phyloP scores from a whole-genome alignment of 2,888 invertebrate species.

The Lithodes maja region DNA sequence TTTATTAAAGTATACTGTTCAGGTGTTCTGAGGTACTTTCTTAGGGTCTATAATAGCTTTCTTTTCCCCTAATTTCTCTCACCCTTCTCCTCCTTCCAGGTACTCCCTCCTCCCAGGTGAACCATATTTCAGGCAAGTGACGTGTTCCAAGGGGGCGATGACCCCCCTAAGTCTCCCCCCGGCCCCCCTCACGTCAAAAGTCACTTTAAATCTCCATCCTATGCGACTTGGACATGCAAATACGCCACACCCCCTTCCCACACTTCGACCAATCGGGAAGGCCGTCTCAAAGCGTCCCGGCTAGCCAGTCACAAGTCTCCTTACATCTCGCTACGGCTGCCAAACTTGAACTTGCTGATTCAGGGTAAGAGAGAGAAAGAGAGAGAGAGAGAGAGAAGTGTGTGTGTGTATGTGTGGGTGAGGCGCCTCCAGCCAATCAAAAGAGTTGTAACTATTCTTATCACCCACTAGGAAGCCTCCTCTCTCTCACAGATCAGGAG shows the following conservation, averaged over 20 bases:
- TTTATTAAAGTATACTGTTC: no score
- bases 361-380: slow-evolving; percentile 41
- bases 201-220: slow-evolving; percentile 60
- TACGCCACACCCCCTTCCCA: slow-evolving; percentile 57
- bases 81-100: not conserved
- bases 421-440: slow-evolving; percentile 50
- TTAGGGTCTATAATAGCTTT: not conserved
- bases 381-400: not conserved
- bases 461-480: slow-evolving; percentile 43
- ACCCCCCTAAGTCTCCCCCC: not conserved
- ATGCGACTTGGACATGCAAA: slow-evolving; percentile 62
- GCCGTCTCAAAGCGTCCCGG: slow-evolving; percentile 36
- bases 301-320: slow-evolving; percentile 48
- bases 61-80: not conserved
- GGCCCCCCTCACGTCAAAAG: slow-evolving; percentile 47
- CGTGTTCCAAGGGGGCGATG: slow-evolving; percentile 6
- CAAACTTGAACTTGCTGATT: slow-evolving; percentile 61
- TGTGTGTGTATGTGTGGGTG: not conserved
- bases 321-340: slow-evolving; percentile 46
- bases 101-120: slow-evolving; percentile 15
- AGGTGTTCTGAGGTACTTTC: no score
- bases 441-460: slow-evolving; percentile 60
- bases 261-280: slow-evolving; percentile 49
- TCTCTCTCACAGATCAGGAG: not conserved
- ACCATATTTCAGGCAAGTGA: slow-evolving; percentile 31